Percentiles rank a stretch among this genome's conserved stretches.
Evolutionary conservation across 2,797 vertebrate genomes (phyloP).

Genomic region (Gadopsis bispinosus): DNA sequence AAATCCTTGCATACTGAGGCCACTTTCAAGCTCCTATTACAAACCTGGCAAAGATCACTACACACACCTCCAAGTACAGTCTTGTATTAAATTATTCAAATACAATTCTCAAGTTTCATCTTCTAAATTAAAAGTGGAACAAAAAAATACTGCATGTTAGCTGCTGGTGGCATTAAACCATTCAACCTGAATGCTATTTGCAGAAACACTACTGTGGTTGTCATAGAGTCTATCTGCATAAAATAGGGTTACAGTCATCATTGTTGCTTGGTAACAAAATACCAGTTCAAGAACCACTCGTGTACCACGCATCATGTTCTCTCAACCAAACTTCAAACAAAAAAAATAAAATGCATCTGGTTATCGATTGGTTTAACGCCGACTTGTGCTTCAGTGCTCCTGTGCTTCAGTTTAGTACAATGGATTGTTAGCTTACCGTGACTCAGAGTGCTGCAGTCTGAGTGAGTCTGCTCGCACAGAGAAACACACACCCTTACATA

Average conservation of each 20-base stretch:
- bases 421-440: conserved; percentile 1
- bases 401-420: conserved; percentile 47
- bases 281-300: conserved; percentile 27
- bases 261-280: conserved; percentile 66
- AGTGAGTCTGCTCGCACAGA: conserved; percentile 22
- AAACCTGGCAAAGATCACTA: conserved; percentile 17
- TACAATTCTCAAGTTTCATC: conserved; percentile 38
- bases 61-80: background rate
- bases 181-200: conserved; percentile 40
- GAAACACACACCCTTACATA: conserved; percentile 18
- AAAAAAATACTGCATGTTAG: conserved; percentile 53
- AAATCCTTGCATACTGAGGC: conserved; percentile 19
- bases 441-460: conserved; percentile 37
- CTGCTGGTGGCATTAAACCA: conserved; percentile 22
- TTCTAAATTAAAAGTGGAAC: conserved; percentile 9
- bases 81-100: background rate
- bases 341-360: conserved; percentile 21
- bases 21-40: background rate
- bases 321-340: conserved; percentile 15
- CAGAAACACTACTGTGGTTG: conserved; percentile 48
- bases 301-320: conserved; percentile 1
- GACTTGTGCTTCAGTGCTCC: conserved; percentile 62
- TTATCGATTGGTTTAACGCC: conserved; percentile 15
- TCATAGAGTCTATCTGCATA: conserved; percentile 53
- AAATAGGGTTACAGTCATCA: conserved; percentile 34